phyloP scores from a whole-genome alignment of 1,140 invertebrate genomes.

The Mya arenaria region DNA sequence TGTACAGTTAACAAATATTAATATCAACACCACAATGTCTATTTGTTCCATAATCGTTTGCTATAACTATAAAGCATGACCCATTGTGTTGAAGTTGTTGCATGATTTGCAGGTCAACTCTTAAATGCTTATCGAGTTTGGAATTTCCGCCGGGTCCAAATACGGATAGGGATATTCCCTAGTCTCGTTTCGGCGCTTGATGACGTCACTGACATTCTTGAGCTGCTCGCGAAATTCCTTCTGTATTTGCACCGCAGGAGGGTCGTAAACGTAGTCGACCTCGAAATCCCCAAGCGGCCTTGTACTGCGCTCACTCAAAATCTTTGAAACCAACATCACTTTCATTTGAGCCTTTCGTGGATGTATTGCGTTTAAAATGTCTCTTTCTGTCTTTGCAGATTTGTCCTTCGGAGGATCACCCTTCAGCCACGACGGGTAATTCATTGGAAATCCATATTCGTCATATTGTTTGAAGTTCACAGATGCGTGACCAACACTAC shows the following conservation, averaged over 20 bases:
- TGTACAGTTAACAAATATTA: no score
- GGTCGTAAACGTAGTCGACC: conserved; percentile 78
- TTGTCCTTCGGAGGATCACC: conserved; percentile 78
- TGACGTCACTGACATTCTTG: conserved; percentile 3
- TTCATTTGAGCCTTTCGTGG: no score
- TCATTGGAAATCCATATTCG: conserved; percentile 80
- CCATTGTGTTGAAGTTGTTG: no score
- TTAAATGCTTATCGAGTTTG: conserved; percentile 28
- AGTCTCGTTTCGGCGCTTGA: conserved; percentile 7
- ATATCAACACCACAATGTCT: no score
- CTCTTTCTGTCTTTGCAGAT: conserved; percentile 56
- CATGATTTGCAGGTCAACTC: no score
- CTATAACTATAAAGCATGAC: no score
- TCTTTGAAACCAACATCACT: no score
- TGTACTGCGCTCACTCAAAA: conserved; percentile 77
- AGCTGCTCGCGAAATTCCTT: conserved; percentile 12
- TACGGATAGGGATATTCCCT: conserved; percentile 7
- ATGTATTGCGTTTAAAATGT: background rate
- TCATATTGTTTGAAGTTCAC: conserved; percentile 79
- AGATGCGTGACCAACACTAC: conserved; percentile 80
- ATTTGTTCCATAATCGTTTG: no score
- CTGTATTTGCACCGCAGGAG: conserved; percentile 69
- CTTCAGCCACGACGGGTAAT: conserved; percentile 79
- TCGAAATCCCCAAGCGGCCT: conserved; percentile 80
- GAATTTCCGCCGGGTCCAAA: conserved; percentile 20